A percentile compares a stretch with the other conserved stretches of the same genome.
phyloP scores from a whole-genome alignment of 2,888 invertebrate genomes.

The Actias luna region DNA sequence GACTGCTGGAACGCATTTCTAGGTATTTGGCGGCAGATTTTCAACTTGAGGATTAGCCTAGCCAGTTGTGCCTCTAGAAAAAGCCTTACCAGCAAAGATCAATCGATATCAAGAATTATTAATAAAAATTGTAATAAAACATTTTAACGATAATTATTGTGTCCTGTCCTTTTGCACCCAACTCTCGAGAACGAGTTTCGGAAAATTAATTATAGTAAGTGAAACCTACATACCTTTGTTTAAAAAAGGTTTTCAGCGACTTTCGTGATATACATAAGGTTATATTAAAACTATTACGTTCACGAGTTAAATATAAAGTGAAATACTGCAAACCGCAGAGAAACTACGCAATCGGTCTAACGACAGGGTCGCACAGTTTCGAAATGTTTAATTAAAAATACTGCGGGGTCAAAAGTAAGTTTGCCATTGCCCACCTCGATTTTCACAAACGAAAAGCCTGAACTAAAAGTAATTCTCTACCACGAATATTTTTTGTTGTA shows the following conservation, averaged over 20 bases:
- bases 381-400: constrained; percentile 58
- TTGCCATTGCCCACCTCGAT: constrained; percentile 39
- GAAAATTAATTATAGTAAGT: background rate
- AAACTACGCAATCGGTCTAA: constrained; percentile 19
- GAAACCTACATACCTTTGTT: background rate
- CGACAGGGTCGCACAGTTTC: constrained; percentile 33
- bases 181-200: background rate
- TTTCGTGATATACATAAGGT: background rate
- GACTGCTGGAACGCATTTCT: no score
- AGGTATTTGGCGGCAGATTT: no score
- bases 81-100: no score
- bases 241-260: background rate
- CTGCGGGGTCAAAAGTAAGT: constrained; percentile 41
- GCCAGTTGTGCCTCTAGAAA: no score
- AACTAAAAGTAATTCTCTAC: constrained; percentile 46
- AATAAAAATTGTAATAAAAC: no score
- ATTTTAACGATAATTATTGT: background rate
- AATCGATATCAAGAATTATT: no score
- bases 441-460: constrained; percentile 47
- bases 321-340: constrained; percentile 1
- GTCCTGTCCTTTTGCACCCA: background rate
- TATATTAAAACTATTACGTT: constrained; percentile 8
- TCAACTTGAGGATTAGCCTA: no score
- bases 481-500: constrained; percentile 34
- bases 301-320: background rate